Percentiles rank a stretch among this genome's conserved stretches.
Conservation (phyloP, 2,888 invertebrate genomes). For the Axea sp. region DNA sequence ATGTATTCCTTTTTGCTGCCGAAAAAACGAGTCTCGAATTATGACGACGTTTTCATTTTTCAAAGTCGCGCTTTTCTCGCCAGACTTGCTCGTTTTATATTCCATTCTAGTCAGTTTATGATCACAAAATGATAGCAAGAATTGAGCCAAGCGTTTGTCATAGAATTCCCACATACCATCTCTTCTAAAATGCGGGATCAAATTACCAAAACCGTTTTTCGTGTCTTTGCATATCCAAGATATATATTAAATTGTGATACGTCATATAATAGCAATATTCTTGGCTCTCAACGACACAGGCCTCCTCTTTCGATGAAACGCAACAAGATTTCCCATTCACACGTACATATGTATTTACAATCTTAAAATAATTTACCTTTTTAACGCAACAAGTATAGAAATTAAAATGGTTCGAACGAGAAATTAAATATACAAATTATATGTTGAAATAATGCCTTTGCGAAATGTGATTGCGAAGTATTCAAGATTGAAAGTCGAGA, state of each 20-base stretch:
- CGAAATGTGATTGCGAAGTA: not conserved
- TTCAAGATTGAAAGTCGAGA: conserved; percentile 22
- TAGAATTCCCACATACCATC: conserved; percentile 24
- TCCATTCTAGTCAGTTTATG: conserved; percentile 33
- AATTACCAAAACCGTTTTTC: conserved; percentile 38
- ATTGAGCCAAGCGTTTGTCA: conserved; percentile 44
- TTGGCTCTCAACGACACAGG: conserved; percentile 29
- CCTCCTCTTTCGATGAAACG: not conserved
- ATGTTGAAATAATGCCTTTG: too few relatives aligned
- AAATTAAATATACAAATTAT: too few relatives aligned
- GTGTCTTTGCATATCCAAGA: conserved; percentile 40
- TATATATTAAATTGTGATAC: conserved; percentile 52
- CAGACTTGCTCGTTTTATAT: conserved; percentile 20
- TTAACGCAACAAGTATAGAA: too few relatives aligned
- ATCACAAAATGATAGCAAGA: conserved; percentile 38
- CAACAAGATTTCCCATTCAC: conserved; percentile 2
- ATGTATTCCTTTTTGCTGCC: conserved; percentile 3
- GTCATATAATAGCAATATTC: conserved; percentile 41
- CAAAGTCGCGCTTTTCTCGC: conserved; percentile 6
- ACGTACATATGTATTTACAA: not conserved
- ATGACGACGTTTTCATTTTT: conserved; percentile 12
- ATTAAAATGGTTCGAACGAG: too few relatives aligned
- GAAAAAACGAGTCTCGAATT: conserved; percentile 5
- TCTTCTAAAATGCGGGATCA: conserved; percentile 40
- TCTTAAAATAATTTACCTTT: too few relatives aligned